Evolutionary conservation across 2,797 vertebrate species (phyloP).

Genomic region (Catostomus latipinnis): DNA sequence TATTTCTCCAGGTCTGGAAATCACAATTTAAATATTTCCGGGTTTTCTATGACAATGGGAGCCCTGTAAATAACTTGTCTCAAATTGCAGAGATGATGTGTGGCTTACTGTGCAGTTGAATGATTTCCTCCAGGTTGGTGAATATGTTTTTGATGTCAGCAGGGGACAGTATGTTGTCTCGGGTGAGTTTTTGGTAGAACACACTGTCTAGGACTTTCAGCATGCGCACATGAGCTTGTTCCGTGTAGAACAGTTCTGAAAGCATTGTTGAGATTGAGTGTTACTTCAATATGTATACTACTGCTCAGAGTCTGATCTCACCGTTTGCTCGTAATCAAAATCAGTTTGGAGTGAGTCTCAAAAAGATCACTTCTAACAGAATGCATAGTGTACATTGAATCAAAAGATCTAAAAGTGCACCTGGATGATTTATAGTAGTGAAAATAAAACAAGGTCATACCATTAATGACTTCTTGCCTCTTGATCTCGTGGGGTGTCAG

Average conservation of each 20-base stretch:
- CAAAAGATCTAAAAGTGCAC: neutral
- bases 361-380: neutral
- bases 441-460: constrained; percentile 71
- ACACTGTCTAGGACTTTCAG: constrained; percentile 91
- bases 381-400: neutral
- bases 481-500: constrained; percentile 91
- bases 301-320: neutral
- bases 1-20: too few relatives aligned
- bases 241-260: constrained; percentile 92
- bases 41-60: too few relatives aligned
- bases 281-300: neutral
- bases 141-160: constrained; percentile 91
- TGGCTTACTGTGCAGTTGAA: constrained; percentile 89
- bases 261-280: neutral
- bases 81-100: neutral
- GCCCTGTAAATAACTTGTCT: too few relatives aligned
- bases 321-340: neutral
- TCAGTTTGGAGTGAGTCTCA: neutral
- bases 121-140: constrained; percentile 92
- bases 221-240: constrained; percentile 89
- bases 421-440: neutral
- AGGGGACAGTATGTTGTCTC: constrained; percentile 84
- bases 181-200: constrained; percentile 89
- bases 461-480: constrained; percentile 96
- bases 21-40: too few relatives aligned